These are phyloP conservation scores for Sylvicola cinctus DNA, from an alignment of 2,888 invertebrate species.

Conservation along the genomic window DNA sequence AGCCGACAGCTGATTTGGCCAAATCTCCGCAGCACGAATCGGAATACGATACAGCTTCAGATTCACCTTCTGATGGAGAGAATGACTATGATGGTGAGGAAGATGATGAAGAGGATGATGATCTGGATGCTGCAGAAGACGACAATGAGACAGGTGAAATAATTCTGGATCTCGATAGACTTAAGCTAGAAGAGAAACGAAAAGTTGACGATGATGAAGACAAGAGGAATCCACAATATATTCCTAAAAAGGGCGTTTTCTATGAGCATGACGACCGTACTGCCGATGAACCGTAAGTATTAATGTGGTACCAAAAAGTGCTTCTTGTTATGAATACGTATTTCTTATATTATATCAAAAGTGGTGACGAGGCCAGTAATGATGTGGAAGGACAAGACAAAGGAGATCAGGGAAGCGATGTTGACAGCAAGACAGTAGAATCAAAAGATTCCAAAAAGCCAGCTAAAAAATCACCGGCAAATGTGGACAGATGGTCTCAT, in stretches of 20 bases:
- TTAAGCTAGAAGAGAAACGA: constrained; percentile 35
- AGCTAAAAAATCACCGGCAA: constrained; percentile 18
- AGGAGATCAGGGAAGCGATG: background rate
- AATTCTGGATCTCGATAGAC: constrained; percentile 36
- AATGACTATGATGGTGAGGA: constrained; percentile 13
- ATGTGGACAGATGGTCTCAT: constrained; percentile 56
- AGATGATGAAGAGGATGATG: constrained; percentile 11
- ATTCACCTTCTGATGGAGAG: constrained; percentile 9
- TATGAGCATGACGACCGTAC: constrained; percentile 92
- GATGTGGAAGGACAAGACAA: constrained; percentile 21
- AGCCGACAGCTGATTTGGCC: no score
- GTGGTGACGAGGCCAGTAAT: constrained; percentile 10
- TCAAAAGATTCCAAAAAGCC: constrained; percentile 2
- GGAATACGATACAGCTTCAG: constrained; percentile 26
- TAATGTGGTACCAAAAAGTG: background rate
- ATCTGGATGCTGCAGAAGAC: constrained; percentile 7
- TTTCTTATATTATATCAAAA: background rate
- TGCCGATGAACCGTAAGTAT: constrained; percentile 39
- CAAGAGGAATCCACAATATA: constrained; percentile 89
- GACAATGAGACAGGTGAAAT: constrained; percentile 51
- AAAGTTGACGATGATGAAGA: constrained; percentile 87
- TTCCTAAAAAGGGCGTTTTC: constrained; percentile 87
- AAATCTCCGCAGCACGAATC: constrained; percentile 18
- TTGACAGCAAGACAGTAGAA: constrained; percentile 11
- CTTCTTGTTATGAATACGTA: constrained; percentile 2